Evolutionary conservation across 1,140 invertebrate species (phyloP).

Genomic region (Pogonognathellus flavescens): DNA sequence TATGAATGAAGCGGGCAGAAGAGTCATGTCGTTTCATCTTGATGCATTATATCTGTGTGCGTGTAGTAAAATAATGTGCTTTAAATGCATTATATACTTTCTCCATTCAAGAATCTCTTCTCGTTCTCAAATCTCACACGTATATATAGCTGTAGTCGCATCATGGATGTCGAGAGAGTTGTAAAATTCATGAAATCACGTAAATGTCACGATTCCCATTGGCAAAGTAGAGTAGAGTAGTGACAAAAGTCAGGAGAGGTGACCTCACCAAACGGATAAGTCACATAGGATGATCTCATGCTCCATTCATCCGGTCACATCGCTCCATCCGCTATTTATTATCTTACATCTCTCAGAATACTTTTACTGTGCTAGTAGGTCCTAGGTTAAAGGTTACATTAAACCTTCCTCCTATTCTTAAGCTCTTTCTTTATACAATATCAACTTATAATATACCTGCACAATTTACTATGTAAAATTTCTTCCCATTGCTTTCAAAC

Average conservation of each 20-base stretch:
- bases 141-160: neutral
- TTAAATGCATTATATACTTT: neutral
- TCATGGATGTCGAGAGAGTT: neutral
- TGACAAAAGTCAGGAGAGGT: slow-evolving; percentile 27
- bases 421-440: too few relatives aligned
- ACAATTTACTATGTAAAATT: too few relatives aligned
- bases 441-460: too few relatives aligned
- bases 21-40: neutral
- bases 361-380: neutral
- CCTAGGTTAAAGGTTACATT: too few relatives aligned
- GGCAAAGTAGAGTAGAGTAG: slow-evolving; percentile 26
- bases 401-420: too few relatives aligned
- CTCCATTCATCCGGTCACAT: slow-evolving; percentile 42
- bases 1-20: neutral
- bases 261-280: slow-evolving; percentile 18
- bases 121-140: neutral
- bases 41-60: slow-evolving; percentile 8
- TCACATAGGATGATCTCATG: slow-evolving; percentile 34
- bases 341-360: neutral
- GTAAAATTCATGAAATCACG: slow-evolving; percentile 41
- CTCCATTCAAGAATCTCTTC: slow-evolving; percentile 10
- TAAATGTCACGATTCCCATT: slow-evolving; percentile 47
- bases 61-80: neutral
- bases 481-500: too few relatives aligned
- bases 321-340: neutral